Evolutionary conservation across 1,140 invertebrate species (phyloP).

Genomic region (Drosophila lacteicornis): DNA sequence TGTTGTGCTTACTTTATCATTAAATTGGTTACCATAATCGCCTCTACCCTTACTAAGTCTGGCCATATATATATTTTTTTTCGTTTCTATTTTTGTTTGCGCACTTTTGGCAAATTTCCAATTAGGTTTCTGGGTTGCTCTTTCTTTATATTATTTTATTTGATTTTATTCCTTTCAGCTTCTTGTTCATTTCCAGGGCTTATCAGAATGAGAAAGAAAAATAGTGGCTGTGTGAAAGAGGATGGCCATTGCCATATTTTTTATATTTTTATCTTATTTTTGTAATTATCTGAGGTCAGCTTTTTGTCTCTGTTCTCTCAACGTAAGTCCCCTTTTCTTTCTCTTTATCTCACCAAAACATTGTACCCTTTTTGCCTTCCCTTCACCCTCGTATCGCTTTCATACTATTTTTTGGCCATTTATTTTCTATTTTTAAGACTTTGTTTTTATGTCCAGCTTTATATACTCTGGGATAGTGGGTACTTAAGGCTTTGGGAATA

Average conservation of each 20-base stretch:
- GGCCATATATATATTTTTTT: constrained; percentile 5
- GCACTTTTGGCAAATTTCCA: constrained; percentile 28
- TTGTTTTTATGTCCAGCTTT: constrained; percentile 8
- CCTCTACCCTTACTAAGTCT: neutral
- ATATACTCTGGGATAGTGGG: neutral
- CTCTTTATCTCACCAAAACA: no score
- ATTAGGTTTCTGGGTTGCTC: constrained; percentile 19
- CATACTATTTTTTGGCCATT: neutral
- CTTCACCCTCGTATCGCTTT: no score
- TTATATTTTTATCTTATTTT: neutral
- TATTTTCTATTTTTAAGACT: constrained; percentile 27
- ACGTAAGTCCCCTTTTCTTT: neutral
- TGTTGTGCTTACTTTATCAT: constrained; percentile 20
- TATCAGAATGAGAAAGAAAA: neutral
- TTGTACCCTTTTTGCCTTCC: no score
- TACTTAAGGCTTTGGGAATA: no score
- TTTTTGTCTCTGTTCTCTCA: neutral
- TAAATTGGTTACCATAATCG: constrained; percentile 38
- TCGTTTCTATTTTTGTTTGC: neutral
- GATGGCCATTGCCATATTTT: constrained; percentile 20
- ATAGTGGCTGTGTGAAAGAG: neutral
- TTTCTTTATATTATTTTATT: constrained; percentile 2
- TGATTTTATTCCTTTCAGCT: neutral
- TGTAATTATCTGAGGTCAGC: constrained; percentile 39
- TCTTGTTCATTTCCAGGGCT: constrained; percentile 38